Base-by-base conservation (phyloP, 2,113 vertebrate species). In the Anguilla rostrata region DNA sequence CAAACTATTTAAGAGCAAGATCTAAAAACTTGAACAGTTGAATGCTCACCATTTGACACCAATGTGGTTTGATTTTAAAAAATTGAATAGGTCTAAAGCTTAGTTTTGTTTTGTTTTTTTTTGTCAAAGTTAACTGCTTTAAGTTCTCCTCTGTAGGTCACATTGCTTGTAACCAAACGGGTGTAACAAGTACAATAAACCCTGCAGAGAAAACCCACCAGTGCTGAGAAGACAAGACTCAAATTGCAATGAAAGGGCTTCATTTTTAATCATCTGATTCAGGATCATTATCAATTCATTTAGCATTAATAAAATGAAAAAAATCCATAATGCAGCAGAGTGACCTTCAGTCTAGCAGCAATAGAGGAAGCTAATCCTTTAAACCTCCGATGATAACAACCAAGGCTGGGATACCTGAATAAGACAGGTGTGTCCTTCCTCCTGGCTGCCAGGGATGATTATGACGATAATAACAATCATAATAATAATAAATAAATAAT, bases 281-380 rank as follows among this genome's bases (percentile, higher is more conserved):
- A 34, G 82, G 82, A 34, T 29, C 57, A 15, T 39, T 63, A 39
- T 39, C 34, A 60, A n/a, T 83, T 91, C 91, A 92, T 60, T 56
- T 92, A 90, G 93, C 90, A 89, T 11, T 53, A 53, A 53, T 53
- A 53, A 53, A 53, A 53, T 53, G 8, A 12, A 53, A 87, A 87
- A 85, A 83, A 93, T 92, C 92, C 92, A 89, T 88, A 88, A 87
- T 60, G 75, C 43, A 84, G 39, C 84, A 87, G 86, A 60, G 22
- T 15, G 86, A 75, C 57, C 85, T 89, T 90, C 87, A 87, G 90
- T 85, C 89, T 84, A 85, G 87, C 90, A 87, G 90, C 78, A 83
- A 87, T 91, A 93, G 91, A 93, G 92, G 91, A 86, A 92, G 94
- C 94, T 93, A 93, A 94, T 93, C 89, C 94, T 94, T 92, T 90